phyloP scores from a whole-genome alignment of 92 coral and sea anemone species.

The Paragorgia papillata region DNA sequence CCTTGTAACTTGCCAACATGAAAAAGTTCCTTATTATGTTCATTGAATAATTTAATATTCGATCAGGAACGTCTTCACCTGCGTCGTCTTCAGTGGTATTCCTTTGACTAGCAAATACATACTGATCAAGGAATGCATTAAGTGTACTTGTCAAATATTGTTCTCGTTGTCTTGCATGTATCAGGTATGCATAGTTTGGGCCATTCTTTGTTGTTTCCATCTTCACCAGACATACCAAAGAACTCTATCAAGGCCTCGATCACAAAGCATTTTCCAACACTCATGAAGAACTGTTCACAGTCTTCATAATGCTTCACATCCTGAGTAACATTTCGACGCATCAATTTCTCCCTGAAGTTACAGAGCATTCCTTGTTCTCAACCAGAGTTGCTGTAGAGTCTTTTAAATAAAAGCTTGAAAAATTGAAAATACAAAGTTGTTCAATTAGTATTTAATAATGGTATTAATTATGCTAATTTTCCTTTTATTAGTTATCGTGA shows the following conservation, averaged over 20 bases:
- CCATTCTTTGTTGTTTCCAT: constrained; percentile 6
- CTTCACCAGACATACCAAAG: constrained; percentile 25
- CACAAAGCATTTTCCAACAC: too few relatives aligned
- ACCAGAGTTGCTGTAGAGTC: constrained; percentile 6
- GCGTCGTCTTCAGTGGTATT: constrained; percentile 5
- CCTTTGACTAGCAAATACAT: constrained; percentile 22
- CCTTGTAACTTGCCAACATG: constrained; percentile 24
- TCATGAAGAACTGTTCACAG: too few relatives aligned
- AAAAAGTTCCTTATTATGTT: constrained; percentile 34
- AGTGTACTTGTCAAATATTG: constrained; percentile 4
- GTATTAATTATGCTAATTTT: too few relatives aligned
- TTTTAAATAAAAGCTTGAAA: constrained; percentile 18
- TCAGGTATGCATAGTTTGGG: constrained; percentile 30
- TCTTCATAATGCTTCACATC: too few relatives aligned
- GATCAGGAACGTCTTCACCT: constrained; percentile 27
- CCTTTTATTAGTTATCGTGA: too few relatives aligned
- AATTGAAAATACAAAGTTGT: neutral
- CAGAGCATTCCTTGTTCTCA: constrained; percentile 21
- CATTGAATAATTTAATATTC: constrained; percentile 23
- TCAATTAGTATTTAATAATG: too few relatives aligned
- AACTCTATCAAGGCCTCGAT: constrained; percentile 34
- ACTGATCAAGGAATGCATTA: constrained; percentile 23
- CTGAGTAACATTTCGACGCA: constrained; percentile 19
- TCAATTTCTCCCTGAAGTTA: constrained; percentile 19
- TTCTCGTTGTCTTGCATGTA: constrained; percentile 3